These are phyloP conservation scores for Dromiciops gliroides DNA, from an alignment of 2,113 vertebrate genomes.

Conservation along the genomic window DNA sequence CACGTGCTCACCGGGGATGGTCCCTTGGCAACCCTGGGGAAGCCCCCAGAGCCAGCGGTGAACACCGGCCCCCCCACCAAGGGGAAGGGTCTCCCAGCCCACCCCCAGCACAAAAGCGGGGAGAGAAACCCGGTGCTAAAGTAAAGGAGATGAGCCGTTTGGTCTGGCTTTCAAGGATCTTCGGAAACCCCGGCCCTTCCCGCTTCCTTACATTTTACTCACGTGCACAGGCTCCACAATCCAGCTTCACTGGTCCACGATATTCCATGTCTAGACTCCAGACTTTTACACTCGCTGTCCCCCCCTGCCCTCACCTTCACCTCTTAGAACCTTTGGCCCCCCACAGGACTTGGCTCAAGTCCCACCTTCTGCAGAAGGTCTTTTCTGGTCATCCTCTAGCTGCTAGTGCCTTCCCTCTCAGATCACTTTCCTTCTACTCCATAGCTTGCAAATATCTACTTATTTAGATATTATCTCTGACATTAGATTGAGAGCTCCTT, in stretches of 20 bases:
- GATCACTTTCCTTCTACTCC: not conserved
- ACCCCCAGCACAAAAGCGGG: not conserved
- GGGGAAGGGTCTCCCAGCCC: no score
- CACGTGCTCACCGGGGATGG: not conserved
- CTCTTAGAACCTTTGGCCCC: not conserved
- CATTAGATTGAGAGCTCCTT: not conserved
- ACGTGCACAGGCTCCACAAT: not conserved
- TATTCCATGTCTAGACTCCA: not conserved
- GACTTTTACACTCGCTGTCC: not conserved
- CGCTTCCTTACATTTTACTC: not conserved
- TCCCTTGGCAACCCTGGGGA: not conserved
- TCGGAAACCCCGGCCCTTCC: not conserved
- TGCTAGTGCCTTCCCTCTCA: not conserved
- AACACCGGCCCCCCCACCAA: no score
- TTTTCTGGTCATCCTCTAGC: not conserved
- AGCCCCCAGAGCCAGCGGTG: rapidly evolving
- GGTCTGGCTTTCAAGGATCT: conserved; percentile 12
- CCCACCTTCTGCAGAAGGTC: not conserved
- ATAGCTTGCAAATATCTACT: not conserved
- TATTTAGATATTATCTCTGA: not conserved
- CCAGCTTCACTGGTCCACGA: no score
- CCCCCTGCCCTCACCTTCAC: not conserved
- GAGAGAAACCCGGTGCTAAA: not conserved
- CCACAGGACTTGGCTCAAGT: not conserved
- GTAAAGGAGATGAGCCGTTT: not conserved